Base-by-base conservation (phyloP, 64 coral and sea anemone genomes). In the Actinia tenebrosa region DNA sequence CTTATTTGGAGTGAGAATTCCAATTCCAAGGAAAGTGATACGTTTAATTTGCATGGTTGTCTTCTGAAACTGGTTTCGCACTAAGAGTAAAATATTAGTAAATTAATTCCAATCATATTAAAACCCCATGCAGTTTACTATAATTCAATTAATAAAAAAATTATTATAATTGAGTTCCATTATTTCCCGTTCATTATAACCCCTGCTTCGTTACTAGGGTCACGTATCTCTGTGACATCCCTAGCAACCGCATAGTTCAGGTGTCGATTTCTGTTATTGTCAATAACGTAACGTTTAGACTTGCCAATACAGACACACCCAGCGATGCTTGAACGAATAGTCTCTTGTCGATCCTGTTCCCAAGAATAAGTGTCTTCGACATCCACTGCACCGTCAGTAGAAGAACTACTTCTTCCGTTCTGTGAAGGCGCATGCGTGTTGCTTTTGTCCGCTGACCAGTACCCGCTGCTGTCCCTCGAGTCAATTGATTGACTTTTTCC, bases 371-470 rank as follows among this genome's bases (percentile, higher is more conserved):
- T 22, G 17, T 66, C 63, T 22, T 5, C 18, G 22, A 66, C 18
- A 66, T 4, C 47, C 47, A 5, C 47, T 50, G 47, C 7, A 50
- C 7, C 47, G 47, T 50, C 47, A 50, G 47, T 50, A 50, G 63
- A 66, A n/a, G 63, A 23, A 14, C 27, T 75, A 26, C 9, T 14
- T 4, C 10, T 26, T 27, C 14, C n/a, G n/a, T n/a, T 75, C n/a
- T 75, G n/a, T 75, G 69, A 75, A 30, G n/a, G 69, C 27, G 69
- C 17, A 44, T 83, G 80, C 44, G 22, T n/a, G 87, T 45, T 85
- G 56, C 22, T 75, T 9, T 88, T 90, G 8, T 90, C 84, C 47
- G 59, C 86, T 79, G 91, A 86, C 88, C 80, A 26, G 18, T 85
- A 84, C 27, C 44, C 13, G 52, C 87, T 87, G 89, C 64, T 4